Conservation (phyloP, 2,113 vertebrate genomes). For the Ramphastos sulfuratus region DNA sequence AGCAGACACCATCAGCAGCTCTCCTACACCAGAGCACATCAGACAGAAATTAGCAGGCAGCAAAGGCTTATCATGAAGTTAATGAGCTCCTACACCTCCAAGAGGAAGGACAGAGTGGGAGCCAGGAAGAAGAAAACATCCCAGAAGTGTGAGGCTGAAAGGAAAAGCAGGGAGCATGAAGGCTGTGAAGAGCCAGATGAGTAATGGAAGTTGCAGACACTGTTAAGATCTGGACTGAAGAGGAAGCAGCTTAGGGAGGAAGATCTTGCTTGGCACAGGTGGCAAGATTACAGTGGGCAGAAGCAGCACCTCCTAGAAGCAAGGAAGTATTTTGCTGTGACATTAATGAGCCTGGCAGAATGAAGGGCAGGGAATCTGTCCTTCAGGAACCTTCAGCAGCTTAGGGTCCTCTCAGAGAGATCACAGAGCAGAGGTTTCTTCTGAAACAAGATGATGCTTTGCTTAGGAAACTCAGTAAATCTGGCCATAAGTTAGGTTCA, state of each 20-base stretch:
- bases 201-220: not conserved
- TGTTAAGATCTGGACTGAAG: not conserved
- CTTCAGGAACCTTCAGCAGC: not conserved
- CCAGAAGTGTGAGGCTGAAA: not conserved
- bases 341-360: not conserved
- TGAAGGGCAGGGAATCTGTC: not conserved
- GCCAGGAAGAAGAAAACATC: not conserved
- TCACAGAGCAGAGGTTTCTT: not conserved
- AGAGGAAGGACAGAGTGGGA: not conserved
- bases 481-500: not conserved
- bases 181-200: not conserved
- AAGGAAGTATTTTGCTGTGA: not conserved
- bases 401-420: not conserved
- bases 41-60: slow-evolving; percentile 19
- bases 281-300: not conserved
- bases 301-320: not conserved
- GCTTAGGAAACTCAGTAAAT: not conserved
- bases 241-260: not conserved
- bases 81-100: slow-evolving; percentile 11
- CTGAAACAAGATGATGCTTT: not conserved
- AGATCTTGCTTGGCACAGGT: not conserved
- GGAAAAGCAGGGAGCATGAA: not conserved
- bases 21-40: not conserved
- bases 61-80: not conserved
- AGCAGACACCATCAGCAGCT: slow-evolving; percentile 21